Percentiles rank a stretch among this genome's conserved stretches.
Conservation (phyloP, 23 tunicate genomes). For the Phallusia fumigata region DNA sequence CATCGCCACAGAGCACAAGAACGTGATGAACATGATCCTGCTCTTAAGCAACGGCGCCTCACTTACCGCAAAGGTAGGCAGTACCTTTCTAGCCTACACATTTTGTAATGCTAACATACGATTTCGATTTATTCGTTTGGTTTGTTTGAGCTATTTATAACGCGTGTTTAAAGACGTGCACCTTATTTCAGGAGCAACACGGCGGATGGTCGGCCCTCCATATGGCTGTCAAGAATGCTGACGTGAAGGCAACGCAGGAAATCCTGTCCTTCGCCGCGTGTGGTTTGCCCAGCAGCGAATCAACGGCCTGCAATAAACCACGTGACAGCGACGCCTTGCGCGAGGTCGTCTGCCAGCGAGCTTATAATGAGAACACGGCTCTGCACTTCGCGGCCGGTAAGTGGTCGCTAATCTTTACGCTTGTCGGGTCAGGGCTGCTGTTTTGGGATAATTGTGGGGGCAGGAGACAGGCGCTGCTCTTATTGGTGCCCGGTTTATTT, state of each 20-base stretch:
- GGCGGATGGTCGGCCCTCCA: constrained; percentile 13
- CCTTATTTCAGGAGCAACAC: neutral
- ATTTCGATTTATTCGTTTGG: too few species aligned
- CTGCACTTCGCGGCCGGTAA: neutral
- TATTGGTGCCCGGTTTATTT: too few species aligned
- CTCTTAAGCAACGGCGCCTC: neutral
- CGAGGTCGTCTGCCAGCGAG: neutral
- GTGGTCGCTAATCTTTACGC: neutral
- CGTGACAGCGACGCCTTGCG: neutral
- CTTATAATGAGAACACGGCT: neutral
- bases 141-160: neutral
- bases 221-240: constrained; percentile 9
- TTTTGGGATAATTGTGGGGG: too few species aligned
- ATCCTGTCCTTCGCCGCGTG: constrained; percentile 12
- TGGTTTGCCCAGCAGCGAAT: neutral
- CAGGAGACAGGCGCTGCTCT: too few species aligned
- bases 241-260: constrained; percentile 6
- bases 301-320: neutral
- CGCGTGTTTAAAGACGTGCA: neutral
- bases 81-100: neutral
- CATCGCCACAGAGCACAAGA: neutral
- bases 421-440: too few species aligned
- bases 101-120: too few species aligned
- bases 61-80: neutral
- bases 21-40: neutral